Percentiles rank a stretch among this genome's conserved stretches.
Conservation (phyloP, 2,797 vertebrate species). For the Bradypus variegatus region DNA sequence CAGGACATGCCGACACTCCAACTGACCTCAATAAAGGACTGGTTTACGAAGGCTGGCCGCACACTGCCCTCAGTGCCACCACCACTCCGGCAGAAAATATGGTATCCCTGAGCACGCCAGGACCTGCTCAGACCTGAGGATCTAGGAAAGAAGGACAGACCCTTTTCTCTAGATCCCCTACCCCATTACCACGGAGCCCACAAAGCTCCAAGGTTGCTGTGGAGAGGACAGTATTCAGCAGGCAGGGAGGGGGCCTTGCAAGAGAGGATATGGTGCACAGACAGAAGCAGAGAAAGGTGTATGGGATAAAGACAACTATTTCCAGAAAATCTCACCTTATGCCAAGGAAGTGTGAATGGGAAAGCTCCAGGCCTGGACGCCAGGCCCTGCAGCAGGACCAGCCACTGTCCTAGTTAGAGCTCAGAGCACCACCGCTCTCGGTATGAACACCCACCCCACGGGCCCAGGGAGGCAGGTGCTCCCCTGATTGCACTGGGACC, state of each 20-base stretch:
- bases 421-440: rapidly evolving
- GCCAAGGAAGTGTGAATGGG: rapidly evolving
- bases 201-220: too few species aligned
- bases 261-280: too few species aligned
- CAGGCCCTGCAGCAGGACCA: neutral
- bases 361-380: too few species aligned
- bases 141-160: too few species aligned
- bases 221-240: rapidly evolving
- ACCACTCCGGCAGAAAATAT: neutral
- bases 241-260: neutral
- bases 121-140: neutral
- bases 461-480: neutral
- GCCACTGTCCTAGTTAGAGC: neutral
- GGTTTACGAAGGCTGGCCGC: neutral
- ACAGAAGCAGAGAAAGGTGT: rapidly evolving
- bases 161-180: too few species aligned
- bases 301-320: neutral
- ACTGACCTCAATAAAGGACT: neutral
- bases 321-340: neutral
- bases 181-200: neutral
- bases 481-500: constrained; percentile 6
- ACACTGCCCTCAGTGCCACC: neutral
- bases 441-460: neutral
- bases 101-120: neutral
- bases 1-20: too few species aligned